These are phyloP conservation scores for Trematomus loennbergii DNA, from an alignment of 2,113 vertebrate genomes.

Conservation along the genomic window DNA sequence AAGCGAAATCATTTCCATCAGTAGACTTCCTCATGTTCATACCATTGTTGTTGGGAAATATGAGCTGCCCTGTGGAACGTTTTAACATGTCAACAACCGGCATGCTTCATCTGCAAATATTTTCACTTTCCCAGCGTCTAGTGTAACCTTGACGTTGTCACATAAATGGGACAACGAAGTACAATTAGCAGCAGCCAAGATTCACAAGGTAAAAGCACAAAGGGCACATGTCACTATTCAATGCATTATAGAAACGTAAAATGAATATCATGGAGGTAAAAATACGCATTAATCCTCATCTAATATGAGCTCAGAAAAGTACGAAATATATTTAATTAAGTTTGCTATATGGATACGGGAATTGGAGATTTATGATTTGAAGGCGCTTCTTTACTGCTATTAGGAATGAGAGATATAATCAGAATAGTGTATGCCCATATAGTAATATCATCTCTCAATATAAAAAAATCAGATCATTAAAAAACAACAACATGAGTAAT, in stretches of 20 bases:
- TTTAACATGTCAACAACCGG: conserved; percentile 68
- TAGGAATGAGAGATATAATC: too few relatives aligned
- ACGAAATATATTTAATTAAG: not conserved
- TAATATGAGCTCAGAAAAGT: not conserved
- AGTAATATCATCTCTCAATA: too few relatives aligned
- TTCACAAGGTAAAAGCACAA: not conserved
- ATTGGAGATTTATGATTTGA: too few relatives aligned
- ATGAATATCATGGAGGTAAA: not conserved
- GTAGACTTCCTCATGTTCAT: conserved; percentile 17
- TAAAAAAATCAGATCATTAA: too few relatives aligned
- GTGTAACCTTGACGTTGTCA: conserved; percentile 65
- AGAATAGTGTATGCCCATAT: too few relatives aligned
- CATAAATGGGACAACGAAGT: not conserved
- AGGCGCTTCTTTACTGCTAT: too few relatives aligned
- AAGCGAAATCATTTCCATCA: not conserved
- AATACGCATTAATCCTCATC: not conserved
- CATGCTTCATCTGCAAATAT: conserved; percentile 81
- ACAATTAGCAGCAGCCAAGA: conserved; percentile 1
- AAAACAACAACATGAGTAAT: too few relatives aligned
- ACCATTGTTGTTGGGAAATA: conserved; percentile 7
- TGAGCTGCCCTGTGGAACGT: conserved; percentile 26
- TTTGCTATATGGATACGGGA: too few relatives aligned
- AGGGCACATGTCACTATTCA: too few relatives aligned
- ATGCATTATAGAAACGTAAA: too few relatives aligned
- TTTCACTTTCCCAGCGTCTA: conserved; percentile 58